Evolutionary conservation across 1,140 invertebrate species (phyloP).

Genomic region (Scylla paramamosain): DNA sequence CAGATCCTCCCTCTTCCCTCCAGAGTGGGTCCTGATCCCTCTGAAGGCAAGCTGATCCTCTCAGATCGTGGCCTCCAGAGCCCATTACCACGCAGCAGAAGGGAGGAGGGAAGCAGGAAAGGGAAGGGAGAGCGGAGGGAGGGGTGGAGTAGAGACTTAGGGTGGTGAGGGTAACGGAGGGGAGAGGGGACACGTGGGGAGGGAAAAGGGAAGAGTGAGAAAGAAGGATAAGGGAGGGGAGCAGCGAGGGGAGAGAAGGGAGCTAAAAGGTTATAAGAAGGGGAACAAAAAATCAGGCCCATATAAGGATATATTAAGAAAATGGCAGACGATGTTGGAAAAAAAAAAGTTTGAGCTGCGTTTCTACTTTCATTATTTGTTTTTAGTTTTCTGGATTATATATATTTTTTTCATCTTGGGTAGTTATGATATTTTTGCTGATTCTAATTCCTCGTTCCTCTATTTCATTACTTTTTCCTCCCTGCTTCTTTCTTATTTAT

Average conservation of each 20-base stretch:
- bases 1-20: neutral
- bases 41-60: conserved; percentile 42
- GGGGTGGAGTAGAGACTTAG: neutral
- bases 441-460: no score
- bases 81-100: conserved; percentile 43
- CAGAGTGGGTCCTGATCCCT: conserved; percentile 31
- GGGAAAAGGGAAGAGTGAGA: neutral
- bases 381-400: no score
- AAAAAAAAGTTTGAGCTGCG: no score
- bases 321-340: neutral
- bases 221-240: neutral
- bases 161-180: neutral
- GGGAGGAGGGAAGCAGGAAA: no score
- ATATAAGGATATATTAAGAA: neutral
- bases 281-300: neutral
- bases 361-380: no score
- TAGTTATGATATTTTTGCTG: no score
- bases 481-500: no score
- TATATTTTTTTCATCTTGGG: no score
- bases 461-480: no score
- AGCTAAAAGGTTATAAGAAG: neutral
- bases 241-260: neutral
- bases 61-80: conserved; percentile 39
- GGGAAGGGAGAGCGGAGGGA: neutral
- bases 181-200: neutral